A percentile compares a stretch with the other conserved stretches of the same genome.
Evolutionary conservation across 2,888 invertebrate genomes (phyloP).

Genomic region (Hemistola chrysoprasaria): DNA sequence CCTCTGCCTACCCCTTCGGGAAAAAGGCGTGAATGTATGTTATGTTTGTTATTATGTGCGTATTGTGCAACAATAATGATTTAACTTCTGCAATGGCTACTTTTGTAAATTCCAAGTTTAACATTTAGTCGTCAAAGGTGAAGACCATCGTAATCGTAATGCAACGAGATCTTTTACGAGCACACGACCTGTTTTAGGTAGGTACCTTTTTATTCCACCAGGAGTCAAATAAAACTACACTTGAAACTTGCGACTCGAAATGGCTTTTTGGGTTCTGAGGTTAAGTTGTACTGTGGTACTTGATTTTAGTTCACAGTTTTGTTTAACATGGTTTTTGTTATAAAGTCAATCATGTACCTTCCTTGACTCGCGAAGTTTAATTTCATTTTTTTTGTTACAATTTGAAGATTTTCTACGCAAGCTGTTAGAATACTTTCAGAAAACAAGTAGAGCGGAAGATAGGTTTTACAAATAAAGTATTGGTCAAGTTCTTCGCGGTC

Average conservation of each 20-base stretch:
- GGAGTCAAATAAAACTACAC: conserved; percentile 46
- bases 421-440: no score
- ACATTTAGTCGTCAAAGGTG: conserved; percentile 50
- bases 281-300: conserved; percentile 35
- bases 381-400: no score
- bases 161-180: conserved; percentile 57
- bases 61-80: no score
- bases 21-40: no score
- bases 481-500: no score
- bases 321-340: background rate
- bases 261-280: conserved; percentile 42
- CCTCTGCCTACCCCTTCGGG: no score
- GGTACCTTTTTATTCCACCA: conserved; percentile 48
- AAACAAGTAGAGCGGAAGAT: no score
- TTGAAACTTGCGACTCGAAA: conserved; percentile 41
- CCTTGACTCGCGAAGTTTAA: no score
- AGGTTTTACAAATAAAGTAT: no score
- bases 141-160: conserved; percentile 51
- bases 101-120: conserved; percentile 26
- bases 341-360: no score
- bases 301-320: conserved; percentile 10
- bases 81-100: conserved; percentile 15
- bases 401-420: no score
- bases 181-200: conserved; percentile 46
- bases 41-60: no score